These are phyloP conservation scores for Ptilodon capucinus DNA, from an alignment of 2,888 invertebrate genomes.

Conservation along the genomic window DNA sequence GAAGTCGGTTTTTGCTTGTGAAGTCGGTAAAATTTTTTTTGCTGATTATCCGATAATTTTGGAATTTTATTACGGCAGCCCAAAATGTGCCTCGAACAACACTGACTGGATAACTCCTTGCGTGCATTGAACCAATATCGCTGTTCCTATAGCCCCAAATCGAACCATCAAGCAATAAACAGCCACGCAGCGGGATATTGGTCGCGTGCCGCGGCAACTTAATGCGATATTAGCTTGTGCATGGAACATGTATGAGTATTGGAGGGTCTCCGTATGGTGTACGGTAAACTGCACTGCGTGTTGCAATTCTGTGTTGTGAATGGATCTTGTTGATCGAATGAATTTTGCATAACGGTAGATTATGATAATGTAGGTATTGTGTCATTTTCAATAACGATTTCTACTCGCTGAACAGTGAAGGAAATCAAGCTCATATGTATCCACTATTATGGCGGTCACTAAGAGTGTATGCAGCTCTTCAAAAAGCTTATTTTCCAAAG, in stretches of 20 bases:
- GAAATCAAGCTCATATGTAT: no score
- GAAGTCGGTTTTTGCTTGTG: no score
- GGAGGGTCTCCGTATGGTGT: constrained; percentile 1
- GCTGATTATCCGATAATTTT: no score
- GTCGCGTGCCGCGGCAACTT: constrained; percentile 70
- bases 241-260: constrained; percentile 33
- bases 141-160: constrained; percentile 34
- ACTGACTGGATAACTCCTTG: background rate
- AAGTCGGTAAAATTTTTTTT: no score
- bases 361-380: no score
- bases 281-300: constrained; percentile 16
- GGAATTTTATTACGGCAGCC: no score
- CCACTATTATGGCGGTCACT: no score
- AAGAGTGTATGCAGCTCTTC: no score
- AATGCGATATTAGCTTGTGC: constrained; percentile 65
- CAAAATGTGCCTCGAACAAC: background rate
- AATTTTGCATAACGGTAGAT: no score
- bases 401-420: no score
- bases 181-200: constrained; percentile 60
- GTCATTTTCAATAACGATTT: no score
- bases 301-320: background rate
- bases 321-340: background rate
- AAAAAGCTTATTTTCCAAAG: no score
- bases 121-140: constrained; percentile 5
- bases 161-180: constrained; percentile 63